Percentiles rank a stretch among this genome's conserved stretches.
phyloP scores from a whole-genome alignment of 2,888 invertebrate genomes.

The Sericinus montela region DNA sequence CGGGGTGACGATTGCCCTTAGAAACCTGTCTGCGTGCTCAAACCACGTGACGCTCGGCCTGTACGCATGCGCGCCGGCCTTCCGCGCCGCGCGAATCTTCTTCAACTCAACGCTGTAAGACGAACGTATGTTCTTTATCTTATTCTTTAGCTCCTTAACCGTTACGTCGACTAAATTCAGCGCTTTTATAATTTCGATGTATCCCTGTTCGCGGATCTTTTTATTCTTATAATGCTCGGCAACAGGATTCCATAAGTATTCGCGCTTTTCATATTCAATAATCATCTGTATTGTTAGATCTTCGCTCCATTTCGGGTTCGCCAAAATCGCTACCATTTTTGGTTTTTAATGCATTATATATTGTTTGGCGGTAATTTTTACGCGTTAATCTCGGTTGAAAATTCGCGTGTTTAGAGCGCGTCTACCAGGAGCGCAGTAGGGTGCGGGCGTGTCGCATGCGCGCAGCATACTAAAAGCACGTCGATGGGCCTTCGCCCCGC shows the following conservation, averaged over 20 bases:
- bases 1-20: conserved; percentile 76
- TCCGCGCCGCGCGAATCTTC: conserved; percentile 76
- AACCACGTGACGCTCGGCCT: conserved; percentile 78
- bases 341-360: conserved; percentile 46
- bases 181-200: conserved; percentile 70
- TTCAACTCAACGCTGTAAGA: conserved; percentile 76
- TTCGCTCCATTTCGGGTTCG: conserved; percentile 77
- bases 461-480: conserved; percentile 80
- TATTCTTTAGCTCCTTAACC: conserved; percentile 75
- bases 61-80: conserved; percentile 78
- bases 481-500: conserved; percentile 69
- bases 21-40: conserved; percentile 78
- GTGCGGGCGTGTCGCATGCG: conserved; percentile 79
- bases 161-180: conserved; percentile 69
- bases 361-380: conserved; percentile 35
- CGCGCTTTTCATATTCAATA: conserved; percentile 73
- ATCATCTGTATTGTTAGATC: conserved; percentile 75
- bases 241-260: conserved; percentile 73
- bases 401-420: conserved; percentile 52
- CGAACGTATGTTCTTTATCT: conserved; percentile 75
- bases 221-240: conserved; percentile 75
- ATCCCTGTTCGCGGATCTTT: conserved; percentile 72
- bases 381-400: conserved; percentile 23
- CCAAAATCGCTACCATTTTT: conserved; percentile 72
- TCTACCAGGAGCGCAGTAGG: conserved; percentile 67